A percentile compares a stretch with the other conserved stretches of the same genome.
phyloP scores from a whole-genome alignment of 1,140 invertebrate genomes.

The Drosophila pruinosa region DNA sequence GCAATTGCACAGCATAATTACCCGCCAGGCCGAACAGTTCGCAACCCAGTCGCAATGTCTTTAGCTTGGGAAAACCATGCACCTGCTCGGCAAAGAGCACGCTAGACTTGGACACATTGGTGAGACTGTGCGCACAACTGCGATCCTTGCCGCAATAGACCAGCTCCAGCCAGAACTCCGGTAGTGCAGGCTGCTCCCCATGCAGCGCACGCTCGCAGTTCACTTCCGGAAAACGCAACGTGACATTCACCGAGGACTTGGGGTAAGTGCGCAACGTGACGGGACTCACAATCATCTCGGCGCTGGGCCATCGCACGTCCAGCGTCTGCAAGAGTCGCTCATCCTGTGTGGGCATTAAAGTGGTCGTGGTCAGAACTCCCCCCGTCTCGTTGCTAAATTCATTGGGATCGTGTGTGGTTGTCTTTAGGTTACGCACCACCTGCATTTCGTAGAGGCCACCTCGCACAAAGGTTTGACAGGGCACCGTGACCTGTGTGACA shows the following conservation, averaged over 20 bases:
- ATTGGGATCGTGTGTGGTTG: slow-evolving; percentile 31
- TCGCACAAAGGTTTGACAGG: slow-evolving; percentile 71
- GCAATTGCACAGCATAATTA: slow-evolving; percentile 88
- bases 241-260: slow-evolving; percentile 87
- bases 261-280: slow-evolving; percentile 91
- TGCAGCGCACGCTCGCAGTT: slow-evolving; percentile 84
- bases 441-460: slow-evolving; percentile 80
- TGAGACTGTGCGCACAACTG: slow-evolving; percentile 53
- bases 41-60: slow-evolving; percentile 87
- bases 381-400: background rate
- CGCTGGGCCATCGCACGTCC: slow-evolving; percentile 91
- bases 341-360: slow-evolving; percentile 66
- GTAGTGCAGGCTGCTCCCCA: slow-evolving; percentile 84
- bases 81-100: slow-evolving; percentile 88
- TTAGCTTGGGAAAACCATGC: slow-evolving; percentile 87
- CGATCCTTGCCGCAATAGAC: slow-evolving; percentile 89
- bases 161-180: slow-evolving; percentile 89
- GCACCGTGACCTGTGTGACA: slow-evolving; percentile 77
- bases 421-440: slow-evolving; percentile 70
- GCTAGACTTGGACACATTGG: slow-evolving; percentile 82
- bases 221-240: slow-evolving; percentile 88
- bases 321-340: slow-evolving; percentile 74
- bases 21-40: slow-evolving; percentile 91
- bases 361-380: slow-evolving; percentile 55
- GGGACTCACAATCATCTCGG: slow-evolving; percentile 88